Evolutionary conservation across 2,113 vertebrate species (phyloP), one percentile per base, ranked within the genome.

Genomic region (Thamnaconus septentrionalis): DNA sequence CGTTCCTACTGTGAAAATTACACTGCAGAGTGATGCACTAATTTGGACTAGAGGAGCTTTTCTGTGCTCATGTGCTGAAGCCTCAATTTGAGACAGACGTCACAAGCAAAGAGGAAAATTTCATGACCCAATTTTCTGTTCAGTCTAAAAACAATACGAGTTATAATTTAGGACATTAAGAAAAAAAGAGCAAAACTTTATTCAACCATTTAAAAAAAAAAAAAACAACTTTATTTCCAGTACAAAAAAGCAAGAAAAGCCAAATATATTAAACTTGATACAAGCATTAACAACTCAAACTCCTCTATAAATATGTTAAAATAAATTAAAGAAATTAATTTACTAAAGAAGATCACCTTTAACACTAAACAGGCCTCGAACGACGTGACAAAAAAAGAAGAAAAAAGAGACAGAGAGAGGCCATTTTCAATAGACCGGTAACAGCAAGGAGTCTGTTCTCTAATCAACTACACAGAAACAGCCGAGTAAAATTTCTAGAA

Each of bases 191-290:
- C 40, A n/a, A 11, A 42, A 56, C 41, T 42, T 42, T 5, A 5
- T 56, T 5, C 39, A 52, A 59, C 7, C 4, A 40, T 52, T 50
- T 50, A 56, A 52, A 68, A 71, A 74, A 70, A 73, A 82, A 79
- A 79, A 87, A 31, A 31, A 31, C 18, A 31, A 31, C 92, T 90
- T 50, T 91, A 92, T 93, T 91, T 91, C 81, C 79, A 81, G 85
- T 92, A 92, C 86, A 91, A 91, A 92, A 87, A 78, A 55, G 50
- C 56, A 66, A 69, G 75, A 76, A 53, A 6, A 59, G 44, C 64
- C 66, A 82, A 91, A 92, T 93, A 93, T 92, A 93, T 93, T 93
- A 93, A 92, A 91, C 90, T 92, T 91, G 82, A 90, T 88, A 88
- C 87, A 91, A 91, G 90, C 83, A 80, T 86, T 73, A 85, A 70